Evolutionary conservation across 2,888 invertebrate genomes (phyloP).

Genomic region (Protonemura montana): DNA sequence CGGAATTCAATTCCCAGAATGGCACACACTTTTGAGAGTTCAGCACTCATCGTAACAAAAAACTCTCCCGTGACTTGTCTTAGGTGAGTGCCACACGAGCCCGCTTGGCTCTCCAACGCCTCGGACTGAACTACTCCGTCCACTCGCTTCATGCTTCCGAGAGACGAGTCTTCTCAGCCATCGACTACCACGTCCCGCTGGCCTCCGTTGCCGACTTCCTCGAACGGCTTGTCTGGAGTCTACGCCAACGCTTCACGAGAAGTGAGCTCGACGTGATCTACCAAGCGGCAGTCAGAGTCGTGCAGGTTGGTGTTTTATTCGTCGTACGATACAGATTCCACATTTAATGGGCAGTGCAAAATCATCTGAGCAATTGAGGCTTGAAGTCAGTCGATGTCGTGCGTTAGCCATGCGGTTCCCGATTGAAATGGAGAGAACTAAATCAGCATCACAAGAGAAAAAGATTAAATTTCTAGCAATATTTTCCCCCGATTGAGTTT

Average conservation of each 20-base stretch:
- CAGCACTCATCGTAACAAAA: background rate
- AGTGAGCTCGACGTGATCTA: background rate
- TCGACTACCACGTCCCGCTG: background rate
- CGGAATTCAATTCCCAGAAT: too few species aligned
- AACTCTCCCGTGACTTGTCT: background rate
- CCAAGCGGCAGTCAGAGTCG: background rate
- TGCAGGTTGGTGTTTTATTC: background rate
- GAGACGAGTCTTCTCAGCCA: background rate
- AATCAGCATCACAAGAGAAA: too few species aligned
- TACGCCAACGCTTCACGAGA: background rate
- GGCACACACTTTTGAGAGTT: too few species aligned
- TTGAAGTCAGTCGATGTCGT: too few species aligned
- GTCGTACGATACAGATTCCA: too few species aligned
- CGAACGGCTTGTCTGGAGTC: background rate
- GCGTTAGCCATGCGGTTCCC: too few species aligned
- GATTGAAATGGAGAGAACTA: too few species aligned
- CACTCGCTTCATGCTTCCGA: background rate
- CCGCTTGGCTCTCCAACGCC: background rate
- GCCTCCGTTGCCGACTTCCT: background rate
- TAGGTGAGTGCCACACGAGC: background rate
- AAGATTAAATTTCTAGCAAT: too few species aligned
- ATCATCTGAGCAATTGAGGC: too few species aligned
- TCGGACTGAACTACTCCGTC: background rate
- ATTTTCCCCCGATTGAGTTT: too few species aligned
- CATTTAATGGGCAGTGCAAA: too few species aligned